Base-by-base conservation (phyloP, 2,888 invertebrate genomes). In the Melieria picta region DNA sequence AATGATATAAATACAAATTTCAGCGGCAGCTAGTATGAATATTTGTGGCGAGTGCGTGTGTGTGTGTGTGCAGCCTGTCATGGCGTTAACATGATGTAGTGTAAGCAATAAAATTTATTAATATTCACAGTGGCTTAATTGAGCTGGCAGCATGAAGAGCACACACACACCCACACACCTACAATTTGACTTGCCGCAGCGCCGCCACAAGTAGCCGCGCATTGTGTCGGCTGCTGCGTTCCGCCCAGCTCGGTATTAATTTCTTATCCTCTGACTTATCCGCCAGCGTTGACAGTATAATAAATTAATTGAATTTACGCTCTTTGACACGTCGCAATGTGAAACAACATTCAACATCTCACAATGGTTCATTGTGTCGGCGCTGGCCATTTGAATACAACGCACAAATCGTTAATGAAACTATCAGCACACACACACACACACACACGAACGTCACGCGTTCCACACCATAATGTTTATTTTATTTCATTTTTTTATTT, bases 301-400 rank as follows among this genome's bases (percentile, higher is more conserved):
- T 82, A 83, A 83, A 82, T 84, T 80, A 82, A 83, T 82, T 80
- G 79, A 80, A 79, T 82, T 83, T 81, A 83, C 80, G 78, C 60
- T 75, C 80, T 80, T 82, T 83, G 81, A 81, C 82, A 84, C 81
- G 79, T 82, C 79, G 66, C 74, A 50, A 81, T 77, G 79, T 76
- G 79, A 75, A 74, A 65, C 71, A 72, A 69, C 13, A 56, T 47
- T 42, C 46, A 67, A 62, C 9, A 50, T 50, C 13, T 52, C 52
- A 52, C 11, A 52, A 30, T 13, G 30, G 30, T 30, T 30, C 30
- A 30, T 30, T 30, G 30, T 30, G 30, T 30, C 30, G 30, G 30
- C 30, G 30, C 30, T 30, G 30, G 9, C 11, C 11, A 52, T 52
- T 52, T 52, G 52, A 52, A 52, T 52, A 52, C 52, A 7, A 7